Evolutionary conservation across 1,140 invertebrate species (phyloP).

Genomic region (Gryllus bimaculatus): DNA sequence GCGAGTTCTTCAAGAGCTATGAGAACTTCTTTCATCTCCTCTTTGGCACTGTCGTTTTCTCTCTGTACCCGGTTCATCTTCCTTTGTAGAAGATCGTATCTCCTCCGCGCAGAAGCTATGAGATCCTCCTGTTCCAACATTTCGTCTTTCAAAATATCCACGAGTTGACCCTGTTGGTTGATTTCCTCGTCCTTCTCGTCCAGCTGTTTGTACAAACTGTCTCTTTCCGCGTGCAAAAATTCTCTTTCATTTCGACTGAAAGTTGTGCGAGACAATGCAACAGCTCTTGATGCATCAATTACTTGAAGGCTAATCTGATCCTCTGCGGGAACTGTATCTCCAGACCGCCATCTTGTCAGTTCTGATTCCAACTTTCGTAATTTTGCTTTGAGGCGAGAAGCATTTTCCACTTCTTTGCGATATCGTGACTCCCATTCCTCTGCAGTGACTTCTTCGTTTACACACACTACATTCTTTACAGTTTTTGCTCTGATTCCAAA

Average conservation of each 20-base stretch:
- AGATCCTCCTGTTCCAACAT: conserved; percentile 95
- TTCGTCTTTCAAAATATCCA: conserved; percentile 96
- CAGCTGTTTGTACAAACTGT: conserved; percentile 88
- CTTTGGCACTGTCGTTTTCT: conserved; percentile 95
- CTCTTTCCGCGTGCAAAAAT: conserved; percentile 79
- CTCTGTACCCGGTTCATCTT: conserved; percentile 94
- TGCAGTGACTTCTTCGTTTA: conserved; percentile 98
- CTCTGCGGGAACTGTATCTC: conserved; percentile 83
- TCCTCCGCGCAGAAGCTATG: conserved; percentile 75
- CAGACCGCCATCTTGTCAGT: conserved; percentile 75
- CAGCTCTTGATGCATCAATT: too few relatives aligned
- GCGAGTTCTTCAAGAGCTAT: conserved; percentile 96
- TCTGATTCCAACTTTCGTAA: conserved; percentile 84
- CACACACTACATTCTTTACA: conserved; percentile 98
- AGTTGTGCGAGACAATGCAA: too few relatives aligned
- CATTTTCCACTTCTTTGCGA: conserved; percentile 96
- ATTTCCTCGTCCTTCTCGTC: conserved; percentile 99
- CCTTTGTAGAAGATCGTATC: conserved; percentile 86
- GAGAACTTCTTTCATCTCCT: conserved; percentile 96
- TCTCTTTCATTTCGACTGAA: conserved; percentile 47
- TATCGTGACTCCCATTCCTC: conserved; percentile 99
- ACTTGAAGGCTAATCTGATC: conserved; percentile 82
- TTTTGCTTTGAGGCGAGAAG: conserved; percentile 77
- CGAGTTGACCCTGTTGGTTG: conserved; percentile 90
- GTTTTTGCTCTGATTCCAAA: conserved; percentile 97